Evolutionary conservation across 2,113 vertebrate genomes (phyloP).

Genomic region (Ursus arctos): DNA sequence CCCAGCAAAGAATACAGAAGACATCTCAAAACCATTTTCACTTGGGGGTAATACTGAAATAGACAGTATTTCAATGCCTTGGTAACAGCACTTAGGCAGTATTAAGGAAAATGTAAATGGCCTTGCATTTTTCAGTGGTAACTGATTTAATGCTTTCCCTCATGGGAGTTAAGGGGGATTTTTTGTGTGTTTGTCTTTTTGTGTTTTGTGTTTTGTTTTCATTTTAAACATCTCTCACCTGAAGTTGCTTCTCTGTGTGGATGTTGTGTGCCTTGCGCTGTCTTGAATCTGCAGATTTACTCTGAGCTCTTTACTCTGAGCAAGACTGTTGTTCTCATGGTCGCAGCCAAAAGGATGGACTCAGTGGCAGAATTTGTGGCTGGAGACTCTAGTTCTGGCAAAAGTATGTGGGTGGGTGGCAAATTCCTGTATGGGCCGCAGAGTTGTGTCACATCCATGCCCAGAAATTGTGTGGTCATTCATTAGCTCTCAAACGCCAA

Average conservation of each 20-base stretch:
- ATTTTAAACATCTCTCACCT: constrained; percentile 67
- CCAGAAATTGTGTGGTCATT: constrained; percentile 84
- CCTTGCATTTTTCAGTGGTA: constrained; percentile 76
- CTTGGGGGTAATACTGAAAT: constrained; percentile 78
- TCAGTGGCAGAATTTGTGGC: constrained; percentile 88
- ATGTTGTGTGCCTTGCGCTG: background rate
- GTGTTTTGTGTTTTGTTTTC: constrained; percentile 47
- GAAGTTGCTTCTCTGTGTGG: constrained; percentile 52
- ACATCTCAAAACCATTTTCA: constrained; percentile 83
- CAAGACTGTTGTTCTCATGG: constrained; percentile 87
- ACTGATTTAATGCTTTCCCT: constrained; percentile 75
- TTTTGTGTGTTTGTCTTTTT: background rate
- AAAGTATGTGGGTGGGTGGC: constrained; percentile 81
- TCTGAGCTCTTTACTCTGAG: constrained; percentile 57
- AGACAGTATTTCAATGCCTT: constrained; percentile 81
- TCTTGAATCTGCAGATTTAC: background rate
- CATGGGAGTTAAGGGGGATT: constrained; percentile 34
- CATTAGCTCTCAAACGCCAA: constrained; percentile 79
- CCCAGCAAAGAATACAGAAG: constrained; percentile 82
- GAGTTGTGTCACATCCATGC: constrained; percentile 71
- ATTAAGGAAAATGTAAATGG: constrained; percentile 79
- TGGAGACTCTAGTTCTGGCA: constrained; percentile 87
- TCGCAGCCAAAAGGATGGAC: constrained; percentile 86
- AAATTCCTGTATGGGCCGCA: constrained; percentile 85
- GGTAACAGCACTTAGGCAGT: constrained; percentile 79